Evolutionary conservation across 2,888 invertebrate species (phyloP), one percentile per base, ranked within the genome.

Genomic region (Tuta absoluta): DNA sequence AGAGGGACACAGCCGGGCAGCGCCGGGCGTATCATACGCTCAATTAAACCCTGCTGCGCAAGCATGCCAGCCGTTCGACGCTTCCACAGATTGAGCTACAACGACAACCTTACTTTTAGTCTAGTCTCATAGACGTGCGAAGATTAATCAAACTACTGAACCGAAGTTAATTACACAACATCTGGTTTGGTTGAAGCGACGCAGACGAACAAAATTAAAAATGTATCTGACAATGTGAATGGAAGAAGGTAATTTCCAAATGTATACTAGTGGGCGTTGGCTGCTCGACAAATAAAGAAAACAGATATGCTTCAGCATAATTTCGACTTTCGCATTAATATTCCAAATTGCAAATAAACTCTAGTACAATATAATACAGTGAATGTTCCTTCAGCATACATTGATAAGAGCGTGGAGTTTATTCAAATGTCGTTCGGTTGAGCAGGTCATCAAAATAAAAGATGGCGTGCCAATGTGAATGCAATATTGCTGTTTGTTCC

Each of bases 1-100:
- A 45, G 45, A 45, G 82, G 82, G 82, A 75, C 82, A 78, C 85
- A 84, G 83, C 78, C 82, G 86, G 81, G 72, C 80, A 82, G 76
- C 80, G 79, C 73, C 73, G 76, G 76, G 76, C 78, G 81, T 81
- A 87, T 87, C 83, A 85, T 78, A 87, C 86, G 86, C 83, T 86
- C 87, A 87, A 87, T 88, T 89, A 85, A 86, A 82, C 83, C 72
- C 74, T 68, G 74, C 77, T 73, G 80, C 75, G 71, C 63, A 67
- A 69, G 69, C 69, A 61, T 63, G 65, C 67, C 65, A 57, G 64
- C 56, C 56, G 56, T 10, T 56, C 56, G 17, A 33, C n/a, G 56
- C 56, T 67, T 64, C 65, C 71, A 67, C 68, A 57, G 66, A 61
- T 66, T 70, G 63, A 63, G 33, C 63, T 58, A 62, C 58, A 70